phyloP scores from a whole-genome alignment of 2,888 invertebrate species.

The Automeris io region DNA sequence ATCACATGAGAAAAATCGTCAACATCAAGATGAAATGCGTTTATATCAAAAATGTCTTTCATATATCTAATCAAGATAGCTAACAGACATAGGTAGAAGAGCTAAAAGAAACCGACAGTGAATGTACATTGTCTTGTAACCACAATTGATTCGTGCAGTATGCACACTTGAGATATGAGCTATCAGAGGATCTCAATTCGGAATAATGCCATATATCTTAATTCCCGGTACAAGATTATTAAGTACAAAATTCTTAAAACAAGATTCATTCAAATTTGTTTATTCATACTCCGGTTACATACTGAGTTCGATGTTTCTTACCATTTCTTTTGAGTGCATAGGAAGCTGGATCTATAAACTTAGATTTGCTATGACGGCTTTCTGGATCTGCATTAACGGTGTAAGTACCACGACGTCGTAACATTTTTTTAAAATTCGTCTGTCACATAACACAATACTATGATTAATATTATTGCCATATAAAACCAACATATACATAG shows the following conservation, averaged over 20 bases:
- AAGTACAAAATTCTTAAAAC: not conserved
- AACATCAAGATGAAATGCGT: too few species aligned
- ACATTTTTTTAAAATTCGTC: conserved; percentile 38
- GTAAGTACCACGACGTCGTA: conserved; percentile 64
- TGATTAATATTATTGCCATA: conserved; percentile 19
- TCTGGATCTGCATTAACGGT: conserved; percentile 59
- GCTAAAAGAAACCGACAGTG: not conserved
- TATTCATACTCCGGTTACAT: not conserved
- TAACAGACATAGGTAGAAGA: not conserved
- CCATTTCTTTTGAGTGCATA: conserved; percentile 43
- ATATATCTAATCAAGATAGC: too few species aligned
- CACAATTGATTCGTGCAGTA: not conserved
- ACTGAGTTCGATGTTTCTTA: conserved; percentile 20
- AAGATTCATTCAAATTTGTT: conserved; percentile 3
- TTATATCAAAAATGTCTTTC: too few species aligned
- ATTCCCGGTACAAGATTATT: conserved; percentile 12
- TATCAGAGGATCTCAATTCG: conserved; percentile 16
- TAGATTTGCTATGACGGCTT: conserved; percentile 34
- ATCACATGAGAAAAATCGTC: too few species aligned
- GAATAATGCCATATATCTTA: conserved; percentile 12
- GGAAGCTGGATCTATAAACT: conserved; percentile 32
- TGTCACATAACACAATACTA: conserved; percentile 6
- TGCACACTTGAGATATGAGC: conserved; percentile 12
- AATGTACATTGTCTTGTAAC: not conserved
- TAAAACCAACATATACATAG: conserved; percentile 22